Base-by-base conservation (phyloP, 2,797 vertebrate species). In the Chelon auratus region DNA sequence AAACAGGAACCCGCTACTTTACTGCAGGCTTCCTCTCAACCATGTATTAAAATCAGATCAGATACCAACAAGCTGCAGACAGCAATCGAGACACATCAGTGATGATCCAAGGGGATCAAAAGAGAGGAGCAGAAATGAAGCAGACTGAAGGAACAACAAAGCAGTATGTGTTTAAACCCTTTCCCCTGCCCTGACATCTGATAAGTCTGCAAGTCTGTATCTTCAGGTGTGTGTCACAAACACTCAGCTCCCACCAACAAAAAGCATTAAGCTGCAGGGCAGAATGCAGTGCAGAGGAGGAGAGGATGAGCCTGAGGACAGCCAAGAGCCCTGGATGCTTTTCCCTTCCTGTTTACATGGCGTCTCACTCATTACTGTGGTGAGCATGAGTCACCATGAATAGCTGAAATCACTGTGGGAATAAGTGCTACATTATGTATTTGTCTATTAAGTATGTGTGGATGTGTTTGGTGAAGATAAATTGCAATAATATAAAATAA, bases 221-320 rank as follows among this genome's bases (percentile, higher is more conserved):
- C 62, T 75, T 82, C 75, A 87, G 75, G 80, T 82, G 75, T 77
- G 80, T 75, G 78, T 81, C 81, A 80, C 62, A 62, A 68, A 50
- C 65, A 56, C 57, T 84, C 60, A 74, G 22, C 37, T 53, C 59
- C 24, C 43, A 62, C 62, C 18, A 22, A 71, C 37, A 52, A 26
- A 26, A 70, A 68, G 63, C 55, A 40, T 51, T 63, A 40, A 13
- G 50, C 55, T 48, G 17, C 14, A 62, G 55, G 40, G 42, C 42
- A 73, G 48, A 68, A 67, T n/a, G 43, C 12, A 30, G 37, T 74
- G 59, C 60, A 68, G 40, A 76, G 53, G 5, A 60, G 5, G 37
- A 51, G 60, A 72, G 45, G 48, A 58, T 3, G 36, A 57, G 65
- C 55, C 74, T 1, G 57, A 54, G 58, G 71, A 72, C 0, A 12